Evolutionary conservation across 2,888 invertebrate species (phyloP).

Genomic region (Neocrepidodera transversa): DNA sequence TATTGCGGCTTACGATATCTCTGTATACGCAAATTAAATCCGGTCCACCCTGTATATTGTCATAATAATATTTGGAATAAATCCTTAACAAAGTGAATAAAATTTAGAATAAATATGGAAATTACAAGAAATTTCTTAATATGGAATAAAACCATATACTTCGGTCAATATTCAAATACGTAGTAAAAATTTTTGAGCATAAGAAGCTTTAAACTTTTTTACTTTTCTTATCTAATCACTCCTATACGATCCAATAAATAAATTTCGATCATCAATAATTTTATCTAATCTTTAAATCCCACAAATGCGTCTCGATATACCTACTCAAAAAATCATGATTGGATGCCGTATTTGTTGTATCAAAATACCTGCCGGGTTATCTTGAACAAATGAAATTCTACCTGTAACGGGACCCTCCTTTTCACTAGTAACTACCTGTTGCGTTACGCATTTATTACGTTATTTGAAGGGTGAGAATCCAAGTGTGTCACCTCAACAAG

Average conservation of each 20-base stretch:
- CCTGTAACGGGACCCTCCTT: constrained; percentile 14
- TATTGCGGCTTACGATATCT: no score
- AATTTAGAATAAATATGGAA: no score
- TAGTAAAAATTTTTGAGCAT: no score
- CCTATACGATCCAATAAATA: neutral
- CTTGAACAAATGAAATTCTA: constrained; percentile 16
- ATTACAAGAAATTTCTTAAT: no score
- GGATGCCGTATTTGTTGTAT: neutral
- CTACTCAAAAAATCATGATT: neutral
- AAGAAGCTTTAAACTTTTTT: no score
- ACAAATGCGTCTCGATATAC: neutral
- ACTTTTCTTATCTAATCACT: no score
- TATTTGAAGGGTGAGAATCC: constrained; percentile 7
- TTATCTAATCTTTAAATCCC: constrained; percentile 11
- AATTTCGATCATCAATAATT: neutral
- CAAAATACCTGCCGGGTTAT: constrained; percentile 2
- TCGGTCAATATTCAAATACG: no score
- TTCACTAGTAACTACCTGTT: constrained; percentile 4
- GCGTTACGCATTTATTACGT: constrained; percentile 8
- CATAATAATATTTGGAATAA: no score
- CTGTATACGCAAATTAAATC: no score
- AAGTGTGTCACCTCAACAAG: constrained; percentile 9
- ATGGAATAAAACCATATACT: no score
- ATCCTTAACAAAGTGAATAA: no score
- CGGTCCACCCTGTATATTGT: no score